Evolutionary conservation across 2,888 invertebrate genomes (phyloP).

Genomic region (Notodonta dromedarius): DNA sequence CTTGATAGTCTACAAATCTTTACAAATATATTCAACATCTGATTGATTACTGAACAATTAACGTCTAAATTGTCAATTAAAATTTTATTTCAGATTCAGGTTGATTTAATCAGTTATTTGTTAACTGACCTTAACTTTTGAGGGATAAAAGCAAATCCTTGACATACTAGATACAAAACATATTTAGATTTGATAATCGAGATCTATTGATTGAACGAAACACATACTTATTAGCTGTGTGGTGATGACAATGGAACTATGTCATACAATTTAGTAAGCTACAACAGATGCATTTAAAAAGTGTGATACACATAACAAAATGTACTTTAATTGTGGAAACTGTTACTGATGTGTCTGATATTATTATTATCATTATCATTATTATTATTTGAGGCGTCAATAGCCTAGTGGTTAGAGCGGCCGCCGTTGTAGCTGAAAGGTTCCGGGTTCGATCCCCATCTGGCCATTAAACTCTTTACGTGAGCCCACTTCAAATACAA

Average conservation of each 20-base stretch:
- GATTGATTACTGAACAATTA: slow-evolving; percentile 10
- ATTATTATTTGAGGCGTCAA: too few relatives aligned
- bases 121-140: slow-evolving; percentile 16
- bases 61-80: slow-evolving; percentile 15
- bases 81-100: slow-evolving; percentile 12
- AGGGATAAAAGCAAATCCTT: slow-evolving; percentile 20
- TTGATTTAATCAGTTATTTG: slow-evolving; percentile 15
- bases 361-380: too few relatives aligned
- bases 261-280: not conserved
- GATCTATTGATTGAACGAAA: not conserved
- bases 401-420: too few relatives aligned
- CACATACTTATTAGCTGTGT: slow-evolving; percentile 8
- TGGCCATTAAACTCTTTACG: too few relatives aligned
- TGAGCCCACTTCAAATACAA: too few relatives aligned
- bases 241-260: slow-evolving; percentile 9
- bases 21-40: slow-evolving; percentile 1
- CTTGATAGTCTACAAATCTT: not conserved
- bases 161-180: slow-evolving; percentile 17
- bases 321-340: too few relatives aligned
- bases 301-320: too few relatives aligned
- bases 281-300: too few relatives aligned
- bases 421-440: too few relatives aligned
- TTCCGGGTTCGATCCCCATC: too few relatives aligned
- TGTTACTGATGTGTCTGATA: too few relatives aligned
- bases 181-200: not conserved